Evolutionary conservation across 2,113 vertebrate genomes (phyloP), one percentile per base, ranked within the genome.

Genomic region (Laticauda laticaudata): DNA sequence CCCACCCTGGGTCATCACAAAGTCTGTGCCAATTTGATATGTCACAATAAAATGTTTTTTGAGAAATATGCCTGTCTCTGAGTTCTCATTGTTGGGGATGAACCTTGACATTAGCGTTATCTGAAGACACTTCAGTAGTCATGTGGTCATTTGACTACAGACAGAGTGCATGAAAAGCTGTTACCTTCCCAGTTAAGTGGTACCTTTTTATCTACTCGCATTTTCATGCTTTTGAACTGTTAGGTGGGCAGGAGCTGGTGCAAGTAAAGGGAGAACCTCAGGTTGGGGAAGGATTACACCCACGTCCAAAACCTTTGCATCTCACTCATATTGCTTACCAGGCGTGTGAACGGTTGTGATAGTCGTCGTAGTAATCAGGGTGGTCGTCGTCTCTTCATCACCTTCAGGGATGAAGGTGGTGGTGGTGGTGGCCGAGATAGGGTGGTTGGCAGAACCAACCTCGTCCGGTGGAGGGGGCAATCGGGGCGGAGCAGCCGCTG

Each of bases 261-360:
- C 12, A 34, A 43, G 34, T 21, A 8, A 81, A 0, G 1, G 34
- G 75, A 39, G 7, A 81, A 1, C 7, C 21, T 81, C 34, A 56
- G 14, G 29, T 10, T 24, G 88, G 34, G 23, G 15, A 69, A 55
- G 29, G 14, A n/a, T 43, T 20, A 26, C 15, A 0, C 12, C 51
- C 56, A 20, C 5, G 8, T 86, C 45, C 20, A 26, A 24, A 75
- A 56, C 9, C 6, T 89, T 85, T 43, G 15, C 54, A 14, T 23
- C n/a, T n/a, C 45, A 56, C n/a, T 23, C n/a, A 53, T 18, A 15
- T 34, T 8, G 3, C 94, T 95, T 61, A 99, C 98, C 98, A 96
- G 98, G 98, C 81, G 98, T 98, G 95, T 99, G 98, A 95, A 99
- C 98, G 0, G 98, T 99, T 39, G 98, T 99, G 94, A 99, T 98